A percentile compares a stretch with the other conserved stretches of the same genome.
phyloP scores from a whole-genome alignment of 2,888 invertebrate genomes.

The Euzophera pinguis region DNA sequence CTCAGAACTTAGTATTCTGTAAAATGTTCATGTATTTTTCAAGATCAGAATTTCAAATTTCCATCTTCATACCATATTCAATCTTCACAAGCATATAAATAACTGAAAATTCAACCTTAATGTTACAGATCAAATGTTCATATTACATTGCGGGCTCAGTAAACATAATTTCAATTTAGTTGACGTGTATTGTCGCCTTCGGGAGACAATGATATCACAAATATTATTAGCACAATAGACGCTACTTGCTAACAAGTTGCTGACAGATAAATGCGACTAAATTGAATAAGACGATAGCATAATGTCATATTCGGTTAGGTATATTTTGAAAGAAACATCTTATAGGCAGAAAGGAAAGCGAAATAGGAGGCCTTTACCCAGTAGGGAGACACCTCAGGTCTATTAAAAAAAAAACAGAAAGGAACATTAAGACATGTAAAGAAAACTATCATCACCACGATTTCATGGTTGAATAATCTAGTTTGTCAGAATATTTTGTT shows the following conservation, averaged over 20 bases:
- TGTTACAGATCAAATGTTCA: background rate
- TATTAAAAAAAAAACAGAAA: too few relatives aligned
- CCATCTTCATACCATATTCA: background rate
- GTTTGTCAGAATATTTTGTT: too few relatives aligned
- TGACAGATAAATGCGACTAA: background rate
- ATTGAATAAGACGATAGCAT: background rate
- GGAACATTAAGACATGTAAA: too few relatives aligned
- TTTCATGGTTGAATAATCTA: too few relatives aligned
- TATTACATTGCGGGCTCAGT: background rate
- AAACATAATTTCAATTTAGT: slow-evolving; percentile 4
- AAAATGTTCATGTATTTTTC: too few relatives aligned
- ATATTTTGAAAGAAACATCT: background rate
- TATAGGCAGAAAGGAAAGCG: too few relatives aligned
- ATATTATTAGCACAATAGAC: slow-evolving; percentile 7
- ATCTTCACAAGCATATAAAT: background rate
- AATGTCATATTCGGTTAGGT: background rate
- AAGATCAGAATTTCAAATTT: background rate
- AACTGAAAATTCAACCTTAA: background rate
- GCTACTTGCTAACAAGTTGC: slow-evolving; percentile 1
- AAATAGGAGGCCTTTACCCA: too few relatives aligned
- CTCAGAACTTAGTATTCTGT: too few relatives aligned
- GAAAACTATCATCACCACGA: too few relatives aligned
- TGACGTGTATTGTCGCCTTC: slow-evolving; percentile 3
- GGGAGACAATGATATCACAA: slow-evolving; percentile 6
- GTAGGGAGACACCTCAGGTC: too few relatives aligned